A percentile compares a stretch with the other conserved stretches of the same genome.
Evolutionary conservation across 2,888 invertebrate genomes (phyloP).

Genomic region (Blera fallax): DNA sequence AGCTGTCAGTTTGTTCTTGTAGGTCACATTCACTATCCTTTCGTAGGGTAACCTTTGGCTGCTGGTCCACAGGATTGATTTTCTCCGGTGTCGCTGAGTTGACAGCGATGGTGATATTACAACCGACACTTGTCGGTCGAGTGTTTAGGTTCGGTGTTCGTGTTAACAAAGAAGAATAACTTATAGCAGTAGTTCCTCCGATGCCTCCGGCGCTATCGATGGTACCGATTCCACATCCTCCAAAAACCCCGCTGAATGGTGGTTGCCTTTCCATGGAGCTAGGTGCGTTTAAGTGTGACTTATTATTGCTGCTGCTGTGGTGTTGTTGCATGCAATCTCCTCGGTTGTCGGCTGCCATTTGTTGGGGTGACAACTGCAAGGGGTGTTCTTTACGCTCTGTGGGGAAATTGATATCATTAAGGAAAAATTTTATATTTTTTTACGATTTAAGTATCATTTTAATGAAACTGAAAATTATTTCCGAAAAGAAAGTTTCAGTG

Average conservation of each 20-base stretch:
- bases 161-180: conserved; percentile 49
- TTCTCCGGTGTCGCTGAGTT: conserved; percentile 72
- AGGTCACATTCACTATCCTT: conserved; percentile 58
- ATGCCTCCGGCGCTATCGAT: background rate
- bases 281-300: conserved; percentile 77
- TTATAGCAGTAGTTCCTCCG: conserved; percentile 17
- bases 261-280: conserved; percentile 76
- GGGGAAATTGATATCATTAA: conserved; percentile 16
- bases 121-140: conserved; percentile 60
- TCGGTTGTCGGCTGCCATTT: conserved; percentile 76
- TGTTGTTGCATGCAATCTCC: conserved; percentile 58
- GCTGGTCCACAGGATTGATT: conserved; percentile 64
- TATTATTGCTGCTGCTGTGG: conserved; percentile 66
- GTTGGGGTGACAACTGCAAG: conserved; percentile 76
- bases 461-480: conserved; percentile 17
- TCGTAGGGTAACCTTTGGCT: conserved; percentile 61
- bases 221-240: background rate
- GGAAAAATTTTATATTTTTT: conserved; percentile 15
- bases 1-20: conserved; percentile 57
- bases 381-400: conserved; percentile 79
- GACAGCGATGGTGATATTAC: conserved; percentile 73
- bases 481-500: background rate
- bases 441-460: background rate
- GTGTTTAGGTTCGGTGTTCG: conserved; percentile 59
- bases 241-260: conserved; percentile 57